phyloP scores from a whole-genome alignment of 2,113 vertebrate genomes.

The Pristiophorus japonicus region DNA sequence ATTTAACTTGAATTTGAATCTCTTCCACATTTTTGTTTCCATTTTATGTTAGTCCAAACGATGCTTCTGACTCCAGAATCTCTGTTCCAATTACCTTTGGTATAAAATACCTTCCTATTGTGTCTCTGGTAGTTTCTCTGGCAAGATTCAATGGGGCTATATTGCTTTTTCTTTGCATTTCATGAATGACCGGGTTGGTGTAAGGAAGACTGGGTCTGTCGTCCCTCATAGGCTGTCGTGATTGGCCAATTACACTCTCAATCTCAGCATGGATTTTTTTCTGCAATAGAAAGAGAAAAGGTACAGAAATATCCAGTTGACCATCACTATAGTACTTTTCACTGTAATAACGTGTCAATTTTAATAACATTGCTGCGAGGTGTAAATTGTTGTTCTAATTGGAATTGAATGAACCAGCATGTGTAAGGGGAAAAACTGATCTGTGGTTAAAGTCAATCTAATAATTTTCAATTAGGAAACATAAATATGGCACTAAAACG shows the following conservation, averaged over 20 bases:
- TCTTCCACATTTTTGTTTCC: neutral
- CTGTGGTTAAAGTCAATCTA: neutral
- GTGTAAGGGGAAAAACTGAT: neutral
- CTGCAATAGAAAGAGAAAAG: conserved; percentile 40
- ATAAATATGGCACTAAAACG: neutral
- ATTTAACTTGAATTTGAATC: neutral
- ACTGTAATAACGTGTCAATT: neutral
- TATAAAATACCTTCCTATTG: neutral
- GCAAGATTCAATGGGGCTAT: conserved; percentile 26
- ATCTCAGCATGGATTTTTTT: conserved; percentile 46
- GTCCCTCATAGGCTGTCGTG: neutral
- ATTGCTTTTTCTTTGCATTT: conserved; percentile 40
- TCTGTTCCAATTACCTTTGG: conserved; percentile 37
- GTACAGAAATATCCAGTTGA: neutral
- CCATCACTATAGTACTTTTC: neutral
- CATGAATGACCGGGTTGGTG: conserved; percentile 27
- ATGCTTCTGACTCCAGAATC: neutral
- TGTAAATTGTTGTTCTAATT: neutral
- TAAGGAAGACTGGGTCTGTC: neutral
- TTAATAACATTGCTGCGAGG: neutral
- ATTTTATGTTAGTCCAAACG: neutral
- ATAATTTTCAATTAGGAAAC: neutral
- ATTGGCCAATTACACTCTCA: conserved; percentile 11
- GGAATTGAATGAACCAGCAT: neutral
- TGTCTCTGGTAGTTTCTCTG: neutral